Base-by-base conservation (phyloP, 2,113 vertebrate species). In the Pionites leucogaster region DNA sequence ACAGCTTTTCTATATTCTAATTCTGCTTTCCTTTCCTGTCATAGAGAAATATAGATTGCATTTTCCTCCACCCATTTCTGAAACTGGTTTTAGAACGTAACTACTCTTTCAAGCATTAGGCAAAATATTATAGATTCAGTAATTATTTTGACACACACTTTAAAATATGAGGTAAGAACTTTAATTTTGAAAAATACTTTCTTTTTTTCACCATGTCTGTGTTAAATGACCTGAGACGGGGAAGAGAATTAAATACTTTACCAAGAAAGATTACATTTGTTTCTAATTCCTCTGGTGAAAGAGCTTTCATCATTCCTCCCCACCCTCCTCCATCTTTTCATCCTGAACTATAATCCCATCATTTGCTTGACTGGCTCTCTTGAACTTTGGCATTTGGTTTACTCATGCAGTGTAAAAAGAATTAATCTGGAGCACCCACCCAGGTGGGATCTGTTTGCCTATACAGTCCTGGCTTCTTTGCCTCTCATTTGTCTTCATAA, bases 271-370 rank as follows among this genome's bases (percentile, higher is more conserved):
- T 74, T 75, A 22, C 19, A 82, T 94, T 96, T 95, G 27, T 95
- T 94, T 88, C 17, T 91, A 79, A 90, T 88, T 92, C 67, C 37
- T 39, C 46, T 88, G 65, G 24, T 84, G 37, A 94, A 95, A 79
- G 33, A 65, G 3, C 31, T 86, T 89, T 96, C 4, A 9, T 55
- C 16, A 44, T 80, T 76, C 35, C 15, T 90, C 18, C 10, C 13
- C 2, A 1, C 10, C 19, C 5, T 37, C 28, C 17, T 20, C 8
- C 50, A 46, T 33, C 1, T 89, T 95, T 97, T 93, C 37, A 53
- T 80, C 72, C 63, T 89, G 55, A 95, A 89, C 87, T 90, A n/a
- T 87, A 92, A 86, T 88, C 13, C 72, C 39, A 60, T 91, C 29
- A 75, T 67, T 88, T 95, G 50, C 70, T 88, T 75, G 63, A 75